Evolutionary conservation across 2,888 invertebrate genomes (phyloP).

Genomic region (Microchrysa polita): DNA sequence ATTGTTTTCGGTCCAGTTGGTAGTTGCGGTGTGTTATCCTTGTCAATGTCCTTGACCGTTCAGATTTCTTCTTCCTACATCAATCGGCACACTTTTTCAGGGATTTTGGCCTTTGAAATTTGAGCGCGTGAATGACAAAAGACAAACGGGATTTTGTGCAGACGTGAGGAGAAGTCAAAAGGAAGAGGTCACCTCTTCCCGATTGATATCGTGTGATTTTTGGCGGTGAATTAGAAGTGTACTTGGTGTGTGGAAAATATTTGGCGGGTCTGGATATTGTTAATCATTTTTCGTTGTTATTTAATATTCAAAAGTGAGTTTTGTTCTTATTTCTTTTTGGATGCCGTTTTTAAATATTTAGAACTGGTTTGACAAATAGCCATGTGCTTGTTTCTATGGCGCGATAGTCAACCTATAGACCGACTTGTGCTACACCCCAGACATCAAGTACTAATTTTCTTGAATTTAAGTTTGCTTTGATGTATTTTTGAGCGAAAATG

Average conservation of each 20-base stretch:
- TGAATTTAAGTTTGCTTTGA: no score
- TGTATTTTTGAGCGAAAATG: no score
- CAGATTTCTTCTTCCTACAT: neutral
- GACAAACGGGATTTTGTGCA: neutral
- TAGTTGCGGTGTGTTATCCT: neutral
- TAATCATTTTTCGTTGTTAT: neutral
- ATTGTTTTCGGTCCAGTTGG: neutral
- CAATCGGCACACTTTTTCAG: neutral
- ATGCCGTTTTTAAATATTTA: no score
- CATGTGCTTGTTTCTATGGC: no score
- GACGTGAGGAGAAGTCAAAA: conserved; percentile 4
- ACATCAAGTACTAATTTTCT: no score
- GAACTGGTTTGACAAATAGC: no score
- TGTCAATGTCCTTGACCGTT: neutral
- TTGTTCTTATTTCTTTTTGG: no score
- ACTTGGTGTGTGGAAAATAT: neutral
- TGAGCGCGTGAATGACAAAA: conserved; percentile 14
- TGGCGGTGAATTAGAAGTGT: conserved; percentile 35
- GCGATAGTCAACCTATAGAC: no score
- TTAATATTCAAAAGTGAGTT: neutral
- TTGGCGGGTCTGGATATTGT: neutral
- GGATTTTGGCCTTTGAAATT: neutral
- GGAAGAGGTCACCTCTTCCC: conserved; percentile 24
- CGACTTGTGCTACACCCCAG: no score
- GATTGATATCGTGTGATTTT: conserved; percentile 19